Base-by-base conservation (phyloP, 2,113 vertebrate species). In the Sapajus apella region DNA sequence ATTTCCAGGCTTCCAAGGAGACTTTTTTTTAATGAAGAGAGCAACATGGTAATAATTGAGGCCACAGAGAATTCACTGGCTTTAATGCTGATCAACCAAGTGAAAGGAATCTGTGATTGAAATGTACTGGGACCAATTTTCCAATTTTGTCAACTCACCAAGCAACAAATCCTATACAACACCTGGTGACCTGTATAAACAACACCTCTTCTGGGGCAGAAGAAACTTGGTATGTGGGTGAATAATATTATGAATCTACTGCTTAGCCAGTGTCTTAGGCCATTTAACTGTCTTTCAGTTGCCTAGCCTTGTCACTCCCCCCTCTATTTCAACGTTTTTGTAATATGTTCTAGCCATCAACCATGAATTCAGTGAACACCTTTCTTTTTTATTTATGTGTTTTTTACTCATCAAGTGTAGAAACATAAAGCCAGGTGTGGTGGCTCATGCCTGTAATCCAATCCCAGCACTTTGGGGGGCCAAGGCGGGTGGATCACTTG, bases 111-210 rank as follows among this genome's bases (percentile, higher is more conserved):
- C 16, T 58, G 3, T 66, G 47, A 87, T 12, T 68, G 8, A 96
- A 92, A 87, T 0, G 3, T 52, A 70, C 4, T 37, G 21, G 23
- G 20, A 58, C 27, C 70, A 6, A 79, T 66, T 30, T 68, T 85
- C 23, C 70, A 5, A 79, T 70, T 30, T 68, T 85, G 5, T 61
- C 56, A 52, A 21, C 17, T 76, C 56, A 40, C 6, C 14, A 43
- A 87, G 40, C 27, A 47, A 52, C 4, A 9, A 27, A n/a, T 43
- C 30, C 16, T 25, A 0, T 61, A 20, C 0, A 18, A 40, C 6
- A 56, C 17, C 12, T 82, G 55, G 52, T 55, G 45, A 76, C 25
- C 3, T 72, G 0, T 17, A 9, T 16, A 25, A 16, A 64, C 55
- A 76, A 20, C 23, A 40, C 40, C 37, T 80, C 4, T 66, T 50